Base-by-base conservation (phyloP, 2,888 invertebrate genomes). In the Hydraecia micacea region DNA sequence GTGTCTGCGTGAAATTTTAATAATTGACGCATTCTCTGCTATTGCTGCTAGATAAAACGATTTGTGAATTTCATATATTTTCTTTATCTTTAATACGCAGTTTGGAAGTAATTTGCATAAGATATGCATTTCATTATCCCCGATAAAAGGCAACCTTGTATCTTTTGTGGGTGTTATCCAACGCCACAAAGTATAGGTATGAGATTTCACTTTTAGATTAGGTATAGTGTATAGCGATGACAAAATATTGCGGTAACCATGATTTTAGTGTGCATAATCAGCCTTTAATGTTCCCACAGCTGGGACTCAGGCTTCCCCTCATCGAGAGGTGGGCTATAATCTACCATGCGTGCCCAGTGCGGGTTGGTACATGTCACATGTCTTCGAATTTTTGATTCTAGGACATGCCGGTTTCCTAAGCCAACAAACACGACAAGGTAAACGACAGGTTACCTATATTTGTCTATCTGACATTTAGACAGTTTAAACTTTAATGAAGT, bases 1-100 rank as follows among this genome's bases (percentile, higher is more conserved):
- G 68, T 78, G 65, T 72, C 75, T 75, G 83, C 87, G 85, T 90
- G 87, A 90, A 90, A 88, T 90, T 86, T 81, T 83, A 81, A 90
- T 91, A 89, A 86, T 88, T 83, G 86, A 79, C 79, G 79, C 75
- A 75, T 82, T 86, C 81, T 81, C 71, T 77, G 60, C 39, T 72
- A 62, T 63, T 66, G 69, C 39, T 42, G 67, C 52, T 75, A 74
- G 81, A 84, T 85, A 70, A 25, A 36, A 75, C 9, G 28, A 77
- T n/a, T 58, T 60, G 15, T 65, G 63, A 6, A 58, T 81, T 65
- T 84, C 32, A 18, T 62, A n/a, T 58, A 42, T 66, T 60, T 84
- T 75, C 75, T 79, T 84, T 86, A 88, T 85, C 75, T 80, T 32
- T 80, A 77, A 65, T 66, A 74, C n/a, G 11, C 11, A 78, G 46